phyloP scores from a whole-genome alignment of 2,888 invertebrate species.

The Neoitamus cyanurus region DNA sequence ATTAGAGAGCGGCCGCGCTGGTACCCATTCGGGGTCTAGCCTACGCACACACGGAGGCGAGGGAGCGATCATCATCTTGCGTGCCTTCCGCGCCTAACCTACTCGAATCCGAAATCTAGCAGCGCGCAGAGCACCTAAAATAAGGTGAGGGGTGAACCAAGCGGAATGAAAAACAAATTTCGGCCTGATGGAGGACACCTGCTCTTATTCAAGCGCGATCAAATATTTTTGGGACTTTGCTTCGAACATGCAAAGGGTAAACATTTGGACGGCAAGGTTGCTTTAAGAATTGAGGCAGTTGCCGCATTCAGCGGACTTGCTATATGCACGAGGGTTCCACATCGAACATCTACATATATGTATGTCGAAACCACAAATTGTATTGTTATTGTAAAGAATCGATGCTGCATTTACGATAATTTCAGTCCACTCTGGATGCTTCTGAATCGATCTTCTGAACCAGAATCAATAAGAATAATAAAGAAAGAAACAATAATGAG shows the following conservation, averaged over 20 bases:
- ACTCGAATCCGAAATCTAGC: not conserved
- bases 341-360: too few species aligned
- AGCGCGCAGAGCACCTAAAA: not conserved
- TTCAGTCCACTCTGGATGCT: too few species aligned
- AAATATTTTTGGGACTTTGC: not conserved
- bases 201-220: not conserved
- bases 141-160: not conserved
- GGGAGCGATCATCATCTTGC: not conserved
- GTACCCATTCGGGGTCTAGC: not conserved
- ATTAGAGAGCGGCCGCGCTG: constrained; percentile 25
- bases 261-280: not conserved
- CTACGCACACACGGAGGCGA: not conserved
- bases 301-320: not conserved
- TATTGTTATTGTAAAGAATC: too few species aligned
- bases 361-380: too few species aligned
- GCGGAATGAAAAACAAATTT: constrained; percentile 12
- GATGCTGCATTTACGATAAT: too few species aligned
- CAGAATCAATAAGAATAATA: too few species aligned
- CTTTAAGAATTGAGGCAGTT: not conserved
- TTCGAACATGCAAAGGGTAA: not conserved
- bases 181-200: constrained; percentile 18
- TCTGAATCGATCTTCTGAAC: too few species aligned
- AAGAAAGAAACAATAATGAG: too few species aligned
- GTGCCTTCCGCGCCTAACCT: not conserved
- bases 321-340: too few species aligned